phyloP scores from a whole-genome alignment of 1,140 invertebrate species.

The Zaprionus ghesquierei region DNA sequence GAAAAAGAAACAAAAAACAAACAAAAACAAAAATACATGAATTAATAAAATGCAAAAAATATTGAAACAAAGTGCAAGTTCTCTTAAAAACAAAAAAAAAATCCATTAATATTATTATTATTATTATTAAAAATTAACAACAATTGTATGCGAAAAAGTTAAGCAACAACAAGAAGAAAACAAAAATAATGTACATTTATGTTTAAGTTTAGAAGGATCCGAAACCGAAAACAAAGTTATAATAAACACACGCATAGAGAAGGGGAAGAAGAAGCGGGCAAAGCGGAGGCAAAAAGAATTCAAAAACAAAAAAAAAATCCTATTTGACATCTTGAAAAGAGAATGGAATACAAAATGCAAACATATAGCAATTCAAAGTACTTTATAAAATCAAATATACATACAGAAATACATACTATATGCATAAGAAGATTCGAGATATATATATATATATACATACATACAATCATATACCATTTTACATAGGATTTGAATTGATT shows the following conservation, averaged over 20 bases:
- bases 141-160: slow-evolving; percentile 32
- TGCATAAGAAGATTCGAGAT: slow-evolving; percentile 30
- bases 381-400: slow-evolving; percentile 70
- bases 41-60: slow-evolving; percentile 45
- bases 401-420: slow-evolving; percentile 48
- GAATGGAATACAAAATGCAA: slow-evolving; percentile 77
- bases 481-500: slow-evolving; percentile 61
- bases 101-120: slow-evolving; percentile 57
- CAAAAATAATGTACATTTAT: slow-evolving; percentile 65
- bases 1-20: background rate
- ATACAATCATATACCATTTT: slow-evolving; percentile 47
- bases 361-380: slow-evolving; percentile 79
- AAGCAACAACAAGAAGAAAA: slow-evolving; percentile 32
- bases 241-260: slow-evolving; percentile 41
- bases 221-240: slow-evolving; percentile 12
- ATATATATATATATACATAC: slow-evolving; percentile 40
- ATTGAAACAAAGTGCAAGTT: slow-evolving; percentile 52
- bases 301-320: slow-evolving; percentile 39
- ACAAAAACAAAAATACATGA: background rate
- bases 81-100: slow-evolving; percentile 57
- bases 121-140: slow-evolving; percentile 34
- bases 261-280: background rate
- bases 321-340: slow-evolving; percentile 19
- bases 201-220: slow-evolving; percentile 57
- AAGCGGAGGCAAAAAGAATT: slow-evolving; percentile 19